phyloP scores from a whole-genome alignment of 1,140 invertebrate genomes.

The Mizuhopecten yessoensis region DNA sequence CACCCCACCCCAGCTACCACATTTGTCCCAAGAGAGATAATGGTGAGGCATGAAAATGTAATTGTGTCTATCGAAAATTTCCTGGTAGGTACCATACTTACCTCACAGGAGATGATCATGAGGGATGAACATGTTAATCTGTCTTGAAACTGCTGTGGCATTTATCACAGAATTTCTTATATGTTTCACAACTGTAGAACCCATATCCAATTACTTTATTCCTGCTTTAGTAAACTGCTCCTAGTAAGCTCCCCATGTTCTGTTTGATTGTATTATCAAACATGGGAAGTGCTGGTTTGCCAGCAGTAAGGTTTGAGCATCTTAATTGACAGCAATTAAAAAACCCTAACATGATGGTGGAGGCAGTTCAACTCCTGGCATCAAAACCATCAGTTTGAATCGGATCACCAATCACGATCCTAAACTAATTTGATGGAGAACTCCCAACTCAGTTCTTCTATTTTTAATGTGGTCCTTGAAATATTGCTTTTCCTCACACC shows the following conservation, averaged over 20 bases:
- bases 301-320: neutral
- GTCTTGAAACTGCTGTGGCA: too few relatives aligned
- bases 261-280: neutral
- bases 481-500: too few relatives aligned
- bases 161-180: too few relatives aligned
- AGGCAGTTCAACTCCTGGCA: neutral
- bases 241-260: neutral
- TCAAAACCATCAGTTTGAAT: neutral
- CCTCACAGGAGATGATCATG: too few relatives aligned
- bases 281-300: neutral
- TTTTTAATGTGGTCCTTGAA: too few relatives aligned
- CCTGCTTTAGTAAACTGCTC: neutral
- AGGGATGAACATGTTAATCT: too few relatives aligned
- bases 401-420: neutral
- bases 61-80: too few relatives aligned
- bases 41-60: too few relatives aligned
- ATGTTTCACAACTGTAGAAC: neutral
- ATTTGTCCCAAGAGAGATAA: too few relatives aligned
- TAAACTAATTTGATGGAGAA: neutral
- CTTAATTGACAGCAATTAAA: neutral
- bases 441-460: too few relatives aligned
- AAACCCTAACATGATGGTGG: neutral
- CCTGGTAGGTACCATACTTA: too few relatives aligned
- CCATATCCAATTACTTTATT: neutral
- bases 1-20: too few relatives aligned